Evolutionary conservation across 35 echinoderm and acorn worm species (phyloP), one percentile per base, ranked within the genome.

Genomic region (Patiria miniata): DNA sequence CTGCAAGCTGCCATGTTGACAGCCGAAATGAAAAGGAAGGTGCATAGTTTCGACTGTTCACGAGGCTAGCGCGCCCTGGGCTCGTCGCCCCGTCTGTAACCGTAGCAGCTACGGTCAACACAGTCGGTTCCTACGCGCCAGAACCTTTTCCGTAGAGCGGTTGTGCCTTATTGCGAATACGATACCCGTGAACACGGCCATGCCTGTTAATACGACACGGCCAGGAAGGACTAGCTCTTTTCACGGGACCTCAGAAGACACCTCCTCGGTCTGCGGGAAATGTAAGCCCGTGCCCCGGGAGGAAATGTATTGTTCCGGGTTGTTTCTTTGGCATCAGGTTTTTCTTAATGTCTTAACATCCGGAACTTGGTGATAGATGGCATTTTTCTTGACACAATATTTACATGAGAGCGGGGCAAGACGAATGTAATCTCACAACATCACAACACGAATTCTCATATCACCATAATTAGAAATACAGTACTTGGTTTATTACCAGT

Each of bases 91-190:
- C 42, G 42, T 47, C 65, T 73, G 65, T 73, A 73, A 73, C 34
- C 65, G 65, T 32, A 73, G 65, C 65, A 30, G 23, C 65, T 10
- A 73, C 26, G 65, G 65, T 73, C 65, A 73, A 73, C 65, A 73
- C 42, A 73, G 65, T 47, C 22, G 18, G 65, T 28, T 61, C 34
- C 10, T 30, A 60, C n/a, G n/a, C 42, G 42, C 42, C 42, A 23
- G 21, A 23, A 23, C 26, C 60, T 68, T 68, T 68, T 12, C 60
- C 60, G 60, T 5, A 30, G 26, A 32, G 2, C 26, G 65, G 15
- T 23, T 9, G 65, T 30, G 65, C 26, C 9, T 32, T 73, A 73
- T 73, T 73, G 65, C 26, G 65, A 73, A 73, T 73, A 32, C 34
- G 65, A 73, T 73, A 26, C 34, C 26, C 1, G 19, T 0, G 29